Base-by-base conservation (phyloP, 2,113 vertebrate genomes). In the Rhadina sibilatrix region DNA sequence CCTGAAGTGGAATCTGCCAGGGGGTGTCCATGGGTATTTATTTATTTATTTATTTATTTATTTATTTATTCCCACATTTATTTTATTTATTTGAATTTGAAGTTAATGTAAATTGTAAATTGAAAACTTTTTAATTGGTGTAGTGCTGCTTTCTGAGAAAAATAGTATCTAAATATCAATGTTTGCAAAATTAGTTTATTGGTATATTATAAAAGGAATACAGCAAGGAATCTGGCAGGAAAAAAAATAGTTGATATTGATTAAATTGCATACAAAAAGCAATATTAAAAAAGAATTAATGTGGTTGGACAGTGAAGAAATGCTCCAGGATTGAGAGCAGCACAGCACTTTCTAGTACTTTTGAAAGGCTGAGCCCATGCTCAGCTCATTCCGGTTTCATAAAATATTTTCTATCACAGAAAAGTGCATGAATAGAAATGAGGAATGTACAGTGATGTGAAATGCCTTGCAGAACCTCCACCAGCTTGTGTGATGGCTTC, bases 361-460 rank as follows among this genome's bases (percentile, higher is more conserved):
- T 42, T 46, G 49, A 82, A 85, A 76, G 52, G 9, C 9, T 2
- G 2, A 82, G 42, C 38, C 19, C 13, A 7, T 57, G 23, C 19
- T 89, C 46, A 70, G 17, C 37, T 93, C 30, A 3, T 33, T 49
- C 13, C 1, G 2, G 7, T 63, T 92, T 59, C 6, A 20, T 54
- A 35, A 85, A 75, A 66, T 87, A 75, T 49, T 87, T 93, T 65
- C 25, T 54, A 50, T 19, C 13, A 49, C 47, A 23, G 12, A 31
- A 7, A 50, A 46, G 4, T 16, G 5, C 42, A 11, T 57, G 12
- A 59, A 42, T 35, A 88, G 25, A 71, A 85, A 42, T n/a, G 13
- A 69, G 44, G 37, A 75, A 10, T 11, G 30, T 5, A 22, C 8
- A 60, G 44, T 24, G 54, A 71, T 0, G 0, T 27, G 47, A 84